Evolutionary conservation across 37 sponge, comb jelly and placozoan genomes (phyloP).

Genomic region (Crambe crambe): DNA sequence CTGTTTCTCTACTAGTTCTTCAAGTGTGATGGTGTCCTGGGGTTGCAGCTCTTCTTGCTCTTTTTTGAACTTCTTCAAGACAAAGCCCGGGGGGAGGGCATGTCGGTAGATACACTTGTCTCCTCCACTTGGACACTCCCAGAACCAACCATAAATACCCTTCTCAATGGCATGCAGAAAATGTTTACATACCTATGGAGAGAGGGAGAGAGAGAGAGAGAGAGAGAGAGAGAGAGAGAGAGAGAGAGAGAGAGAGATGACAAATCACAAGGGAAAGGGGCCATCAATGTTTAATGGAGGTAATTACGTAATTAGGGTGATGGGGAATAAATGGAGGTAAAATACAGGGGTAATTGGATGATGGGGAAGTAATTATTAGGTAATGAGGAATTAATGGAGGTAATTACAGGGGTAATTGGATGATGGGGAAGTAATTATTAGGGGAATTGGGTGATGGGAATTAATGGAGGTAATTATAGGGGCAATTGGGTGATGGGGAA

Average conservation of each 20-base stretch:
- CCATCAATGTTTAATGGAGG: too few relatives aligned
- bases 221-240: constrained; percentile 10
- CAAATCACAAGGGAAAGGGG: too few relatives aligned
- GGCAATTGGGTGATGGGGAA: neutral
- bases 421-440: neutral
- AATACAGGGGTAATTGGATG: neutral
- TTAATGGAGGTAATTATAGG: neutral
- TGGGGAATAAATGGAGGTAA: too few relatives aligned
- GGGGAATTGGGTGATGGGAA: neutral
- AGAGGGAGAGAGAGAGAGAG: neutral
- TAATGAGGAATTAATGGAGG: too few relatives aligned
- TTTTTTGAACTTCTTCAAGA: constrained; percentile 82
- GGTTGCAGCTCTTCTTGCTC: constrained; percentile 70
- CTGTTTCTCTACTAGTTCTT: constrained; percentile 95
- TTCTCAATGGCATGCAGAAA: constrained; percentile 98
- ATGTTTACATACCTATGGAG: constrained; percentile 89
- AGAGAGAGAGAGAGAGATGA: neutral
- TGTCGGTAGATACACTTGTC: constrained; percentile 96
- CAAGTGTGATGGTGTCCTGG: constrained; percentile 75
- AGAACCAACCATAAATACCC: constrained; percentile 99
- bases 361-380: too few relatives aligned
- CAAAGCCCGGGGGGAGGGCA: constrained; percentile 96
- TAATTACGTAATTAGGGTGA: too few relatives aligned
- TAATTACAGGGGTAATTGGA: neutral
- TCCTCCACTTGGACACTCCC: constrained; percentile 96